phyloP scores from a whole-genome alignment of 2,113 vertebrate genomes.

The Hystrix cristata region DNA sequence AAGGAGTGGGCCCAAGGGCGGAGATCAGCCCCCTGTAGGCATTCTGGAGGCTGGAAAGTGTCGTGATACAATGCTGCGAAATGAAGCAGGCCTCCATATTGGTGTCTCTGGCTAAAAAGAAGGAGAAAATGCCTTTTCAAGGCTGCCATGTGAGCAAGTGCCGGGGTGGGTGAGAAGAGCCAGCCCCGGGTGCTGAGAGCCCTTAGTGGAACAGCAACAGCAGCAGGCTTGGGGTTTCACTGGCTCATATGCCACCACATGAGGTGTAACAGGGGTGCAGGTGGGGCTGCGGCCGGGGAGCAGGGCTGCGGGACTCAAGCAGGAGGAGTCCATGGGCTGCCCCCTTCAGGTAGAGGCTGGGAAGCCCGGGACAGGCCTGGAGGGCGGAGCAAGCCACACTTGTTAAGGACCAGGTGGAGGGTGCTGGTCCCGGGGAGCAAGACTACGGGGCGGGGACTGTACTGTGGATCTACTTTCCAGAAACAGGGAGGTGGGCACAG shows the following conservation, averaged over 20 bases:
- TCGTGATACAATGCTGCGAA: not conserved
- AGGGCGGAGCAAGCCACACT: not conserved
- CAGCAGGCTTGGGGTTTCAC: not conserved
- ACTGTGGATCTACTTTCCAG: not conserved
- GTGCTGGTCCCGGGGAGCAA: not conserved
- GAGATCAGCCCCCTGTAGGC: not conserved
- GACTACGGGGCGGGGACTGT: rapidly evolving
- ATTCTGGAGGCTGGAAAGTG: not conserved
- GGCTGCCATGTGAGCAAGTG: rapidly evolving
- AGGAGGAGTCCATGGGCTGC: not conserved
- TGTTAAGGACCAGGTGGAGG: not conserved
- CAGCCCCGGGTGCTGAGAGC: not conserved
- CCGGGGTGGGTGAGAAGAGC: not conserved
- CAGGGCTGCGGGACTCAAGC: too few species aligned
- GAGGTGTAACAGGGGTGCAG: not conserved
- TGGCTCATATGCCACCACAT: not conserved
- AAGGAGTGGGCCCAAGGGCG: not conserved
- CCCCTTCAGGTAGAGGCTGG: not conserved
- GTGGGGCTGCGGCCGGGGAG: not conserved
- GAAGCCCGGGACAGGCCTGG: not conserved
- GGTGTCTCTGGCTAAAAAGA: not conserved
- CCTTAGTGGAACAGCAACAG: not conserved
- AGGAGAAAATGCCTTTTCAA: not conserved
- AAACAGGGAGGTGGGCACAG: not conserved
- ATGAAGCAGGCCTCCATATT: not conserved